These are phyloP conservation scores for Acipenser transmontanus DNA, from an alignment of 2,797 vertebrate species.

Conservation along the genomic window DNA sequence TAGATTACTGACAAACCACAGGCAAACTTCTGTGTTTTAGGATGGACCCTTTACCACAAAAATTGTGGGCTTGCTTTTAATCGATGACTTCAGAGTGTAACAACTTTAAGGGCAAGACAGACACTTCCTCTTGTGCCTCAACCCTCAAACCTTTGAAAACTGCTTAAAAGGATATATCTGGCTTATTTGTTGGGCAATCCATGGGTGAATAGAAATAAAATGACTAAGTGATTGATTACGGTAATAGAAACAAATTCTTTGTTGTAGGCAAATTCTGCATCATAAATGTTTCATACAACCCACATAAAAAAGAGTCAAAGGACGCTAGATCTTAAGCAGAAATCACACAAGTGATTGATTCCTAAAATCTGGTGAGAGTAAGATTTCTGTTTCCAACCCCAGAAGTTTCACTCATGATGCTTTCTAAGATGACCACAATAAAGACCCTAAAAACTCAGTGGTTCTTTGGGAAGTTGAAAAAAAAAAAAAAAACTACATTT, in stretches of 20 bases:
- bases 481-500: not conserved
- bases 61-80: too few relatives aligned
- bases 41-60: too few relatives aligned
- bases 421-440: constrained; percentile 2
- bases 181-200: too few relatives aligned
- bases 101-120: too few relatives aligned
- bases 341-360: not conserved
- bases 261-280: not conserved
- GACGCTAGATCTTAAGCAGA: not conserved
- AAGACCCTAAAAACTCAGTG: not conserved
- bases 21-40: too few relatives aligned
- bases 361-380: not conserved
- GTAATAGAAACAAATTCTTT: not conserved
- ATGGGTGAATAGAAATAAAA: too few relatives aligned
- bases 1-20: too few relatives aligned
- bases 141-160: too few relatives aligned
- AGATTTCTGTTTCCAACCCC: not conserved
- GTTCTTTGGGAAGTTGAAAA: not conserved
- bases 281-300: not conserved
- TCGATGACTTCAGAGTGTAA: too few relatives aligned
- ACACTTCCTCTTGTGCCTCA: too few relatives aligned
- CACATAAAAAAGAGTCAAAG: not conserved
- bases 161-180: too few relatives aligned
- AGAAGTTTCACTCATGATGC: not conserved
- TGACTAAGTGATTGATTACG: too few relatives aligned